Conservation (phyloP, 2,113 vertebrate genomes). For the Falco punctatus region DNA sequence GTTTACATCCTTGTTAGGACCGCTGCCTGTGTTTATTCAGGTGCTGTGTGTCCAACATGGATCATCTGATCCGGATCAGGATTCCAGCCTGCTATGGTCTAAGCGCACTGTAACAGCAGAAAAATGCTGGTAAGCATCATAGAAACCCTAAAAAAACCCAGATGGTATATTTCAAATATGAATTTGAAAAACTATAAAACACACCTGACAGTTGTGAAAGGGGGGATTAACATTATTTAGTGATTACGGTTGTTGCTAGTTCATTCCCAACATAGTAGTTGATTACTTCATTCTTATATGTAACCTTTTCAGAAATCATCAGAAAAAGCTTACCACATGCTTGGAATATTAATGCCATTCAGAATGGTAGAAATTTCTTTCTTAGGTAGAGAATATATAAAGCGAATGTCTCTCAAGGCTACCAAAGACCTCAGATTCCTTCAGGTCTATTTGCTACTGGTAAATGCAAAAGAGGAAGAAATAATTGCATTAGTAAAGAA, state of each 20-base stretch:
- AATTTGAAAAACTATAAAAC: neutral
- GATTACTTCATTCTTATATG: neutral
- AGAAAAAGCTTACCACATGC: neutral
- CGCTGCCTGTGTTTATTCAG: neutral
- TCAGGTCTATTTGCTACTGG: neutral
- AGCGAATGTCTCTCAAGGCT: neutral
- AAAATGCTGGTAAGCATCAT: neutral
- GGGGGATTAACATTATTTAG: neutral
- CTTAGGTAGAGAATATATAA: neutral
- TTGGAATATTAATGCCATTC: neutral
- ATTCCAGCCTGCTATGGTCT: neutral
- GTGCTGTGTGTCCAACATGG: neutral
- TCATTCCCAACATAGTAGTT: neutral
- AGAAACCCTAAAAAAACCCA: neutral
- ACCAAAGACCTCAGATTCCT: neutral
- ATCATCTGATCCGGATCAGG: accelerated
- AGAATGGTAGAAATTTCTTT: neutral
- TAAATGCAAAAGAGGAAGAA: neutral
- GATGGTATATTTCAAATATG: neutral
- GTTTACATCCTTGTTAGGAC: neutral
- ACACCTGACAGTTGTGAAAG: neutral
- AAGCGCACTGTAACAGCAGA: neutral
- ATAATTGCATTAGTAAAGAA: neutral
- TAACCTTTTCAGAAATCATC: neutral
- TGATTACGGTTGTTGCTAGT: neutral